Evolutionary conservation across 1,140 invertebrate genomes (phyloP), one percentile per base, ranked within the genome.

Genomic region (Medauroidea extradentata): DNA sequence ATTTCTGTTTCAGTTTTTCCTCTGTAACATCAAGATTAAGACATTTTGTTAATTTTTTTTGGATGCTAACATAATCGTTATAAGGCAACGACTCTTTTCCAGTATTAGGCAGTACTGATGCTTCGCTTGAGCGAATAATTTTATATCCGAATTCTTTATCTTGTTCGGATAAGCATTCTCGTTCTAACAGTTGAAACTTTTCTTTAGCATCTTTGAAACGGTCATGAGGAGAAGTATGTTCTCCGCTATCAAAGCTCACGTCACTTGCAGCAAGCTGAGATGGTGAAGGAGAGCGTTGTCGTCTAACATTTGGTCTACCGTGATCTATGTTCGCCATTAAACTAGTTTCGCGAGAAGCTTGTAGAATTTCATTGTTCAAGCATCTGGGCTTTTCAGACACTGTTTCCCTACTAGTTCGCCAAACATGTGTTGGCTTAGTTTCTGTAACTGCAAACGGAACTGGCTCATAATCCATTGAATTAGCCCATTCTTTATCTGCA

Each of bases 181-280:
- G 78, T 72, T 92, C 89, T 75, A 91, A 80, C 21, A 85, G 82
- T 69, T 86, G 79, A 67, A 91, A 91, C 72, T 90, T 90, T 68
- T 91, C 87, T 71, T 90, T 91, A 41, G 89, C 88, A 65, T 90
- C 88, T 65, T 89, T 86, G 70, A 91, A 91, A 39, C 89, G 80
- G 61, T 91, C 88, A 56, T 86, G 79, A 0, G 88, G 88, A 34
- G 84, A 82, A 2, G 77, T 72, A 49, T 71, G 74, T 19, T 72
- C 72, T 44, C 70, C 70, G 13, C 58, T 67, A 11, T 59, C 43
- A 24, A 24, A 21, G 4, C 9, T 27, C 55, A 21, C 29, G 13
- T 19, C 18, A 27, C 24, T 19, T 13, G 27, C 9, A 24, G 27
- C n/a, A 11, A 29, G 27, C 13, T n/a, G 25, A 7, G 56, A 51